Evolutionary conservation across 2,797 vertebrate species (phyloP), one percentile per base, ranked within the genome.

Genomic region (Bradypodion ventrale): DNA sequence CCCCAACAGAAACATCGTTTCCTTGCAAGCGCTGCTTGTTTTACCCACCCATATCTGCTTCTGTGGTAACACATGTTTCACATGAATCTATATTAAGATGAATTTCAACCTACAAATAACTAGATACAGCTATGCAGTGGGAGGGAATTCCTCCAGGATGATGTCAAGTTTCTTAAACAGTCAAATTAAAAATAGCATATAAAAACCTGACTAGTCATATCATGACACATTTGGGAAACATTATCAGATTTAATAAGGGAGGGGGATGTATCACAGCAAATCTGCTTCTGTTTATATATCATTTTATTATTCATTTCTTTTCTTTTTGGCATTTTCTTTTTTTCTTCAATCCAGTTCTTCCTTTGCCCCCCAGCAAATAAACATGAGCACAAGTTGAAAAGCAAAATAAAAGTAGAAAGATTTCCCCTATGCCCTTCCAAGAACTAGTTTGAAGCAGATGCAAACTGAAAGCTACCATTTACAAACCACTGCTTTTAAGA

Each of bases 21-120:
- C 90, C 91, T 93, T 91, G 83, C 88, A 94, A 93, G 92, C 85
- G 72, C 88, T 85, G 85, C 85, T 88, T 91, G 86, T 92, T 90
- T 92, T 80, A 94, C 93, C 89, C 89, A 91, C 92, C 90, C 92
- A 88, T 85, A 87, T 92, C 90, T 91, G 87, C 87, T 90, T 94
- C 90, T 91, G 92, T 90, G 89, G 93, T 85, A 94, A 97, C 97
- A 98, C 96, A 96, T 99, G 98, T 97, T 99, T 98, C 96, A 95
- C 96, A 98, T 98, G 97, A 99, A 96, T 94, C 96, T 96, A 96
- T 97, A 98, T 97, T 97, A 96, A 98, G 97, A 97, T 97, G 96
- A 97, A 98, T 98, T 98, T 98, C 94, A 96, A 97, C 97, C 96
- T 97, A 98, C 98, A 98, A 97, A 97, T 98, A 98, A 98, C 97